Conservation (phyloP, 2,888 invertebrate species). For the Protophormia terraenovae region DNA sequence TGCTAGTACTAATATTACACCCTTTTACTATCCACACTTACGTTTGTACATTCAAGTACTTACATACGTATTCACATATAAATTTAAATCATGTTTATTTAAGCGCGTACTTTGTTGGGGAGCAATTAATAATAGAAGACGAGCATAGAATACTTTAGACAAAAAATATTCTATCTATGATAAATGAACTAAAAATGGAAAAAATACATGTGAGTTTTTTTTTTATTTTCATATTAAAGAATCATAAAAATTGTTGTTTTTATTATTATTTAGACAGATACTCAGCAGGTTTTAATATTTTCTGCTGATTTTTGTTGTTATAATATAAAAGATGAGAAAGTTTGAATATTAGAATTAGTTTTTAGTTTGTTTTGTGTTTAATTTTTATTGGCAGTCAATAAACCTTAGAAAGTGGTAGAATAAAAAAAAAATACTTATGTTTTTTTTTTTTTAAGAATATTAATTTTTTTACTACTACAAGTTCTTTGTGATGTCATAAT, state of each 20-base stretch:
- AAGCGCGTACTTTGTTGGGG: not conserved
- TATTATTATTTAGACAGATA: not conserved
- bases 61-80: not conserved
- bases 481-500: not conserved
- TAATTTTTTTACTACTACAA: too few species aligned
- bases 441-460: not conserved
- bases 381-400: constrained; percentile 20
- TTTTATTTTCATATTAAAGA: not conserved
- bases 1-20: not conserved
- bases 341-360: not conserved
- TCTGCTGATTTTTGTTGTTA: not conserved
- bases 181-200: not conserved
- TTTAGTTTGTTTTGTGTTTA: not conserved
- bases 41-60: not conserved
- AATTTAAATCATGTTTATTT: constrained; percentile 15
- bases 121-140: constrained; percentile 19
- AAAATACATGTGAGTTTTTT: too few species aligned
- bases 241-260: constrained; percentile 7
- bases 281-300: constrained; percentile 8
- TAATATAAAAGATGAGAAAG: constrained; percentile 14
- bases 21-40: not conserved
- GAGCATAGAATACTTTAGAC: not conserved
- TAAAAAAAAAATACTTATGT: not conserved
- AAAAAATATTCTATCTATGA: not conserved
- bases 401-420: constrained; percentile 15